phyloP scores from a whole-genome alignment of 30 jellyfish, hydroid and myxozoan species.

The Mastigias papua region DNA sequence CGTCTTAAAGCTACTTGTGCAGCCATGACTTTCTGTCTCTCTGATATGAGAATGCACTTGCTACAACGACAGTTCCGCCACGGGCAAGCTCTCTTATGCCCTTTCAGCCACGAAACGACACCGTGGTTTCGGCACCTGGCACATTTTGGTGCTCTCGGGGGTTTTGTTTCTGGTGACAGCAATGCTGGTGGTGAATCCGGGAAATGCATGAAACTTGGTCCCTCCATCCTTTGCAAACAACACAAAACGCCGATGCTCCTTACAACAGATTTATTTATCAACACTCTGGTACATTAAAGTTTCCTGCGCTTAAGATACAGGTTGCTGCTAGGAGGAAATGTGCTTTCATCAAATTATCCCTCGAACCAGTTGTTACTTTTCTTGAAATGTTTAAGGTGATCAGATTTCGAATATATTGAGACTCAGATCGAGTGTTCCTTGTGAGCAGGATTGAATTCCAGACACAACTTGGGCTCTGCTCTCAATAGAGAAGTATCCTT shows the following conservation, averaged over 20 bases:
- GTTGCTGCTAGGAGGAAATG: background rate
- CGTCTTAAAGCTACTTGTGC: constrained; percentile 91
- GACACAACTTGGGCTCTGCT: background rate
- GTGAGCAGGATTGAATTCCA: background rate
- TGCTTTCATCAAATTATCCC: background rate
- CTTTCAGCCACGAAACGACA: constrained; percentile 86
- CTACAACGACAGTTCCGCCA: constrained; percentile 88
- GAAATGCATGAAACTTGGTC: constrained; percentile 73
- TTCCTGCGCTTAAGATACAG: background rate
- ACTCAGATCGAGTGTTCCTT: background rate
- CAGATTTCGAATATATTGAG: background rate
- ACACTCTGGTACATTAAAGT: background rate
- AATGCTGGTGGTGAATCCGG: constrained; percentile 81
- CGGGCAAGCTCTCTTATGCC: constrained; percentile 85
- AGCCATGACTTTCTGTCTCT: constrained; percentile 89
- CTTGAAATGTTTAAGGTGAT: background rate
- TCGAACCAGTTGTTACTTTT: background rate
- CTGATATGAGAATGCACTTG: constrained; percentile 83
- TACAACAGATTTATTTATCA: background rate
- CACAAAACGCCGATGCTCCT: background rate
- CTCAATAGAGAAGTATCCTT: background rate
- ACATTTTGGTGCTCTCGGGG: constrained; percentile 94
- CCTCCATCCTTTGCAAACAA: constrained; percentile 51
- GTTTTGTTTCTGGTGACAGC: constrained; percentile 93
- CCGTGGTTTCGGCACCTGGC: constrained; percentile 93